Conservation (phyloP, 92 coral and sea anemone genomes). For the Porites evermanni region DNA sequence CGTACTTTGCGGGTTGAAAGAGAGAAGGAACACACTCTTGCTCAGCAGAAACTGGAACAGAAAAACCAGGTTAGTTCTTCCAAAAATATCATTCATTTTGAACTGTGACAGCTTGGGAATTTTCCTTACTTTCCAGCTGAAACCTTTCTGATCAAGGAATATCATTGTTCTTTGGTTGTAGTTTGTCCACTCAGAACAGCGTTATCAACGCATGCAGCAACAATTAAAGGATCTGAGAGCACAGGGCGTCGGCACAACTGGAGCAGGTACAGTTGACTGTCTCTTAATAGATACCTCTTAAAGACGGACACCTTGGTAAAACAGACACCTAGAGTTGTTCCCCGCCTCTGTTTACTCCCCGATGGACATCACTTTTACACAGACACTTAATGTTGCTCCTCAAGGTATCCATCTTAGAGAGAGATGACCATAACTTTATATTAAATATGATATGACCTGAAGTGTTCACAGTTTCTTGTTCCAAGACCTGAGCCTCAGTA, state of each 20-base stretch:
- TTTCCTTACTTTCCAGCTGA: no score
- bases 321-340: no score
- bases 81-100: not conserved
- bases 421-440: no score
- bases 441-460: no score
- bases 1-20: conserved; percentile 92
- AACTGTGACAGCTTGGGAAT: not conserved
- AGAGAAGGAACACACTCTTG: conserved; percentile 88
- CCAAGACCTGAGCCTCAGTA: no score
- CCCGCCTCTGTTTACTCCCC: no score
- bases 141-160: not conserved
- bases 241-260: conserved; percentile 98
- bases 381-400: no score
- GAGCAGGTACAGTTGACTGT: conserved; percentile 71
- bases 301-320: no score
- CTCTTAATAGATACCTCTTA: no score
- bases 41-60: conserved; percentile 95
- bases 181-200: conserved; percentile 92
- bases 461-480: no score
- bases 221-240: conserved; percentile 91
- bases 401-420: no score
- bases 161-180: conserved; percentile 25
- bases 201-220: conserved; percentile 88
- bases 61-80: conserved; percentile 77
- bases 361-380: no score